Conservation (phyloP, 53 echinoderm and acorn worm species). For the Hippasteria phrygiana region DNA sequence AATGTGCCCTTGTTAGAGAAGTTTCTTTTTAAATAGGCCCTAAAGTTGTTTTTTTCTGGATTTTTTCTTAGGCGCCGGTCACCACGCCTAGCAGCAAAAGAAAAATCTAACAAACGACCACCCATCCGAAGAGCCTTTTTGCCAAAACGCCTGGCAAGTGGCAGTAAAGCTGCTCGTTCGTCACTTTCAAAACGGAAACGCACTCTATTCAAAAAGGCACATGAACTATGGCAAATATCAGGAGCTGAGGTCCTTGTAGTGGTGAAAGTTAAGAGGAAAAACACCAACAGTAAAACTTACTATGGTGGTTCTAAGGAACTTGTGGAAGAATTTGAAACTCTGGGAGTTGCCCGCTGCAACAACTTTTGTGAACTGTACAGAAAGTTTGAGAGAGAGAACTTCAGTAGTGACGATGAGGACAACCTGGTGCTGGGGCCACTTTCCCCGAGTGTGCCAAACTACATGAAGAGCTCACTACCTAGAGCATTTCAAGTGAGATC, state of each 20-base stretch:
- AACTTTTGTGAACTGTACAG: not conserved
- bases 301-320: slow-evolving; percentile 17
- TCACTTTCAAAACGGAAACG: slow-evolving; percentile 9
- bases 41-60: no score
- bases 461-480: slow-evolving; percentile 2
- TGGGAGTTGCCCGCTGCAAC: not conserved
- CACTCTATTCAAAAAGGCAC: slow-evolving; percentile 21
- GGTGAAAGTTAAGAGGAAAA: slow-evolving; percentile 20
- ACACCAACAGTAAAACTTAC: not conserved
- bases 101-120: not conserved
- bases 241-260: slow-evolving; percentile 24
- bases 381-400: slow-evolving; percentile 10
- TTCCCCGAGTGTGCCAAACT: not conserved
- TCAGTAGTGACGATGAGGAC: not conserved
- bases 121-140: slow-evolving; percentile 18
- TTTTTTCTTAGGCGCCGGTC: not conserved
- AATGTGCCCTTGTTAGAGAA: no score
- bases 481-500: no score
- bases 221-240: slow-evolving; percentile 4
- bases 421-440: slow-evolving; percentile 4
- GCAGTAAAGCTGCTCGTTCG: slow-evolving; percentile 5
- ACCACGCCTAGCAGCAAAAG: slow-evolving; percentile 7
- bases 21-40: no score
- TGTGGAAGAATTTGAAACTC: not conserved
- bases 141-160: slow-evolving; percentile 11